phyloP scores from a whole-genome alignment of 2,888 invertebrate species.

The Thelaira solivaga region DNA sequence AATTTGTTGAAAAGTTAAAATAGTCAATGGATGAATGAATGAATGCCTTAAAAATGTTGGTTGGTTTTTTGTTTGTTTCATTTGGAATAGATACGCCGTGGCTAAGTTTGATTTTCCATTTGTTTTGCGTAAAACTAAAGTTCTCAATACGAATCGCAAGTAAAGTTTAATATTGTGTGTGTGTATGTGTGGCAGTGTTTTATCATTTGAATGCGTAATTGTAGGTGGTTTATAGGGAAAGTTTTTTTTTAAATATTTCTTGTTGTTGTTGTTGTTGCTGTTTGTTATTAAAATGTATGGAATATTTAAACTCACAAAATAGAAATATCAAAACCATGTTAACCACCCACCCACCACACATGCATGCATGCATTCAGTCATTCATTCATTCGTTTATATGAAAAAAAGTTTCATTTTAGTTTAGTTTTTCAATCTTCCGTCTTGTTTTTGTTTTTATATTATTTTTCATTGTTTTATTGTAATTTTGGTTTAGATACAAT shows the following conservation, averaged over 20 bases:
- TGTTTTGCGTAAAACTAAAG: constrained; percentile 10
- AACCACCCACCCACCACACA: too few species aligned
- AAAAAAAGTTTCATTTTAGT: constrained; percentile 2
- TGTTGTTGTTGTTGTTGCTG: neutral
- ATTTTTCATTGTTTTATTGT: neutral
- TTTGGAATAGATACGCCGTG: constrained; percentile 4
- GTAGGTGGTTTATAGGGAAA: too few species aligned
- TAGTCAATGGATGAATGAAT: too few species aligned
- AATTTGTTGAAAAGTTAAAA: constrained; percentile 40
- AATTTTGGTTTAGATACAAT: neutral
- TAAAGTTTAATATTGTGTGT: neutral
- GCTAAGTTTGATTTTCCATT: constrained; percentile 26
- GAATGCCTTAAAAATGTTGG: constrained; percentile 34
- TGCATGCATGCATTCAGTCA: too few species aligned
- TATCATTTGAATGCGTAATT: too few species aligned
- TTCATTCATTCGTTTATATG: too few species aligned
- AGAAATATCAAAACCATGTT: constrained; percentile 1
- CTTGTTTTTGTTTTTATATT: neutral
- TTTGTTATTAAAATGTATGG: neutral
- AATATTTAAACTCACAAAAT: neutral
- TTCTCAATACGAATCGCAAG: neutral
- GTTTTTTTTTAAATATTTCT: too few species aligned
- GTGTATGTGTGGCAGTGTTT: neutral
- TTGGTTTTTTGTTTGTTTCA: constrained; percentile 8
- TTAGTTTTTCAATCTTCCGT: too few species aligned